These are phyloP conservation scores for Paracentrotus lividus DNA, from an alignment of 53 echinoderm and acorn worm species.

Conservation along the genomic window DNA sequence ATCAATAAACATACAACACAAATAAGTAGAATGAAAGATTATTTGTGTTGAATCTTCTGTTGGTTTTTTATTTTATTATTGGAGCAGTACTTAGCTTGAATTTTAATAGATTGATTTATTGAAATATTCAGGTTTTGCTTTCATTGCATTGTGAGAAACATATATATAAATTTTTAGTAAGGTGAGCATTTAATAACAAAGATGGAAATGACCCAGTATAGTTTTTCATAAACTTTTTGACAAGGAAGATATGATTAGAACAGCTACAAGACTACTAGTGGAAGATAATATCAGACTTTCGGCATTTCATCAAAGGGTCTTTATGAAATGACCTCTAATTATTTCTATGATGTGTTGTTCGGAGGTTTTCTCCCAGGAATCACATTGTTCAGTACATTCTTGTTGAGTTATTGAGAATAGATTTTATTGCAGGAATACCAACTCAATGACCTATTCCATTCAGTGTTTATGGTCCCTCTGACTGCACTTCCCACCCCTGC, in stretches of 20 bases:
- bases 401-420: not conserved
- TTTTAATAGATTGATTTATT: no score
- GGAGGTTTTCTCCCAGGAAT: not conserved
- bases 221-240: not conserved
- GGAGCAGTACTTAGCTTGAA: no score
- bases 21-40: no score
- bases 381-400: not conserved
- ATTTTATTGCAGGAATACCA: not conserved
- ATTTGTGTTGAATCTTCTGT: no score
- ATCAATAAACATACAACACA: no score
- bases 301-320: conserved; percentile 32
- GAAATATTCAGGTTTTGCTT: not conserved
- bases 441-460: not conserved
- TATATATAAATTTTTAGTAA: not conserved
- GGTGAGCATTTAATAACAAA: not conserved
- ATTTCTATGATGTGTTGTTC: not conserved
- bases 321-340: not conserved
- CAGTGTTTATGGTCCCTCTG: not conserved
- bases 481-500: not conserved
- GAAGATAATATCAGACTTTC: conserved; percentile 4
- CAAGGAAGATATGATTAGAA: not conserved
- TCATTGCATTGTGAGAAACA: not conserved
- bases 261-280: not conserved
- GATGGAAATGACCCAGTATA: not conserved
- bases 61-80: no score